A percentile compares a stretch with the other conserved stretches of the same genome.
Conservation (phyloP, 2,888 invertebrate genomes). For the Oligia latruncula region DNA sequence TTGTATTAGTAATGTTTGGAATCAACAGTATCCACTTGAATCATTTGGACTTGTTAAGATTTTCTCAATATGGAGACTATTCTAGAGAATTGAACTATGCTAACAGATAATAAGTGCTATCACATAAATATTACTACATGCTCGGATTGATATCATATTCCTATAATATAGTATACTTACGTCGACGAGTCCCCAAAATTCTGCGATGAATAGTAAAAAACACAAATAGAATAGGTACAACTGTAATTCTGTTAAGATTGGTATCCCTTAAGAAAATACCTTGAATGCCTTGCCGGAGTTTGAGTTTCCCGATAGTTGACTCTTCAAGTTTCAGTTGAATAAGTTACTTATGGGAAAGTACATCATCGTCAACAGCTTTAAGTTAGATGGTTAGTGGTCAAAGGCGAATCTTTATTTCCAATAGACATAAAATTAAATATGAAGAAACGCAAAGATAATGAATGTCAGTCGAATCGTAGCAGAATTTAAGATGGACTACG, state of each 20-base stretch:
- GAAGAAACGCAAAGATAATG: not conserved
- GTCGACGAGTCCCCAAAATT: not conserved
- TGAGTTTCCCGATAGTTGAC: not conserved
- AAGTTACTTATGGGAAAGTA: not conserved
- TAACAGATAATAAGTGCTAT: not conserved
- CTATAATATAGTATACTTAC: not conserved
- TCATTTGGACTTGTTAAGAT: not conserved
- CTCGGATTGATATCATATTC: not conserved
- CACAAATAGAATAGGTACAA: not conserved
- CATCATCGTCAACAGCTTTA: not conserved
- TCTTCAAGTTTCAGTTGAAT: too few relatives aligned
- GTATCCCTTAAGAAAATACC: not conserved
- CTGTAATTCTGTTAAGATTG: not conserved
- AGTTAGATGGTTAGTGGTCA: not conserved
- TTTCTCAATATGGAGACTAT: not conserved
- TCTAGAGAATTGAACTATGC: not conserved
- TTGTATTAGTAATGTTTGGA: conserved; percentile 29
- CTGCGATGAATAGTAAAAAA: not conserved
- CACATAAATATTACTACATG: not conserved
- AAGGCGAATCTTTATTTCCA: not conserved
- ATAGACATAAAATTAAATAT: not conserved
- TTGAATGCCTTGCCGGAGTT: not conserved
- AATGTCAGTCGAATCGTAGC: conserved; percentile 28
- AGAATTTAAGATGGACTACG: not conserved
- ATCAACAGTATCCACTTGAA: not conserved